Evolutionary conservation across 2,113 vertebrate species (phyloP), one percentile per base, ranked within the genome.

Genomic region (Carollia perspicillata): DNA sequence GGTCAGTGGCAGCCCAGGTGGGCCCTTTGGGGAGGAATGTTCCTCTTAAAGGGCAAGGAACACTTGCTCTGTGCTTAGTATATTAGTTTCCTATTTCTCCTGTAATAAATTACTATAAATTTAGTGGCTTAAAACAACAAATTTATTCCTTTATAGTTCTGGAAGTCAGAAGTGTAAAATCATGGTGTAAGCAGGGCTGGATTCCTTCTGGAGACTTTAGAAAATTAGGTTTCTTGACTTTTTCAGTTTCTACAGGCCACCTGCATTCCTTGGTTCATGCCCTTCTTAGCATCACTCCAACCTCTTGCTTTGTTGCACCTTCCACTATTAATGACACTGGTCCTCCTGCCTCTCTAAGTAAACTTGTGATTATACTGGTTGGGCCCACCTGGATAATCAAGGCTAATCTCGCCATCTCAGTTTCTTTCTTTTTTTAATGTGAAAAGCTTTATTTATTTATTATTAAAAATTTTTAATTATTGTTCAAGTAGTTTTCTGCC

Each of bases 141-240:
- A 94, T 65, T 6, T 83, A 47, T 79, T 88, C n/a, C 87, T 84
- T 49, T 84, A 63, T 22, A 63, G 55, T 94, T 80, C 23, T 63
- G 37, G 81, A 85, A 22, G 58, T 95, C n/a, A 60, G 66, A 89
- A 66, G 53, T 93, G 80, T 90, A 93, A 68, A 92, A 72, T 55
- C 42, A 88, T 10, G 26, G 40, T 28, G 10, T 60, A 84, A 30
- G 51, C 33, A 71, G 75, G 66, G 79, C 33, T 77, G 60, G 35
- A 5, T 65, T 93, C 47, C 35, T 74, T 93, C 60, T 95, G 93
- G 79, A 94, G 83, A 89, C 30, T 47, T 95, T 22, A 49, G 55
- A 20, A 37, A 84, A 71, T 44, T 72, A 4, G 4, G 78, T 87
- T 93, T 26, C 26, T 93, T 74, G 40, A 68, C 51, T 44, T 90